Conservation (phyloP, 2,113 vertebrate genomes). For the Baryphthengus martii region DNA sequence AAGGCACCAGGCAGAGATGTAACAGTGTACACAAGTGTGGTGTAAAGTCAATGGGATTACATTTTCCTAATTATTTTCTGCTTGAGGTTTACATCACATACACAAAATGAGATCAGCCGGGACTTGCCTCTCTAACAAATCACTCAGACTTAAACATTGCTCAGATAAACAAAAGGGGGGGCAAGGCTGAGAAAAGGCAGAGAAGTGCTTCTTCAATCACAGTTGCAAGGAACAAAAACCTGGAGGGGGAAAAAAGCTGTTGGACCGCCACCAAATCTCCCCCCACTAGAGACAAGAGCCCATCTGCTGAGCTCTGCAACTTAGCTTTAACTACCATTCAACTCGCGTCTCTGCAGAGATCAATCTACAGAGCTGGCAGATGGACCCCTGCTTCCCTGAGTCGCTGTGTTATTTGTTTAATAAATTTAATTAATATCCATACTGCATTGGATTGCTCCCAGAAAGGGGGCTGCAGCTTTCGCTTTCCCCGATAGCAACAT, state of each 20-base stretch:
- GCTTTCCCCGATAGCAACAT: slow-evolving; percentile 70
- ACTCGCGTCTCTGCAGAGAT: slow-evolving; percentile 81
- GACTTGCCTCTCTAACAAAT: slow-evolving; percentile 80
- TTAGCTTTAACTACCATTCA: slow-evolving; percentile 81
- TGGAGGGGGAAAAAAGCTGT: slow-evolving; percentile 80
- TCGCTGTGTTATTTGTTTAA: slow-evolving; percentile 87
- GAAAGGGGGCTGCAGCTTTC: slow-evolving; percentile 67
- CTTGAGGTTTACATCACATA: slow-evolving; percentile 76
- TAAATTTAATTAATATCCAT: slow-evolving; percentile 92
- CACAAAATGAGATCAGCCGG: slow-evolving; percentile 79
- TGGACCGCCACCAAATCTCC: slow-evolving; percentile 85
- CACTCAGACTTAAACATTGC: slow-evolving; percentile 81
- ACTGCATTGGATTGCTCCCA: slow-evolving; percentile 80
- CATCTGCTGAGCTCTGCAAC: slow-evolving; percentile 87
- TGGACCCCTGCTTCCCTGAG: slow-evolving; percentile 82
- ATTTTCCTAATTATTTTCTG: slow-evolving; percentile 84
- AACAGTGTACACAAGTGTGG: slow-evolving; percentile 66
- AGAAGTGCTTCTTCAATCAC: slow-evolving; percentile 76
- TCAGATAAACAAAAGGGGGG: slow-evolving; percentile 78
- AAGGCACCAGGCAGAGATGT: slow-evolving; percentile 48
- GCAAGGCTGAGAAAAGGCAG: slow-evolving; percentile 79
- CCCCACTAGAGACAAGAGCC: slow-evolving; percentile 82
- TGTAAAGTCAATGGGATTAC: slow-evolving; percentile 82
- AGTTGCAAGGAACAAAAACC: slow-evolving; percentile 82
- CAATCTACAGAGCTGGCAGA: slow-evolving; percentile 81